Conservation (phyloP, 2,113 vertebrate species). For the Scalopus aquaticus region DNA sequence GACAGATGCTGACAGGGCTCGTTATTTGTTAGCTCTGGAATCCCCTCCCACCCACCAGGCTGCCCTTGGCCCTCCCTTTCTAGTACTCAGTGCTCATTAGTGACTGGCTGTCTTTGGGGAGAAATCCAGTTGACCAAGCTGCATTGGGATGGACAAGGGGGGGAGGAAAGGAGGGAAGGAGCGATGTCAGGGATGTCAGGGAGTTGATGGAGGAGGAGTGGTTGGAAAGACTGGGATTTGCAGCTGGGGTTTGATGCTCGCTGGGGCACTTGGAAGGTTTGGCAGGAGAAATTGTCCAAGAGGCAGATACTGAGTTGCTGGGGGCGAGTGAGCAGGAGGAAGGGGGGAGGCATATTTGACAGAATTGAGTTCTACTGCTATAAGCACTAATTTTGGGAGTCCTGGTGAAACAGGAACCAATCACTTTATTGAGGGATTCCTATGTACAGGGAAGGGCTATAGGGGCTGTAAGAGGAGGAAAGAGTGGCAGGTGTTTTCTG, state of each 20-base stretch:
- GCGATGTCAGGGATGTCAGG: background rate
- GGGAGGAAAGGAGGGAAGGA: background rate
- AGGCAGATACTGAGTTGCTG: background rate
- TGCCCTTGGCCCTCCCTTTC: slow-evolving; percentile 72
- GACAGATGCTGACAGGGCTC: slow-evolving; percentile 79
- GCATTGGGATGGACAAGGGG: background rate
- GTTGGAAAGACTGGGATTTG: background rate
- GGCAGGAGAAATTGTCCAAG: background rate
- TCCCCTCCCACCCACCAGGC: slow-evolving; percentile 70
- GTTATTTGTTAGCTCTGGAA: slow-evolving; percentile 74
- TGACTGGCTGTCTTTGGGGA: slow-evolving; percentile 17
- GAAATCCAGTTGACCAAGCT: background rate
- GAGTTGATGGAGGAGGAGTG: background rate
- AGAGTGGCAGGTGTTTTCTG: background rate
- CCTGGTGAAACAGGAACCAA: background rate
- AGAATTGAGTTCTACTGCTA: background rate
- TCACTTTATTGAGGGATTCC: background rate
- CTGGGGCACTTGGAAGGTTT: background rate
- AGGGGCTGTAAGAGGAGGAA: background rate
- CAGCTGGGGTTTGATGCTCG: background rate
- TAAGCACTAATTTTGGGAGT: background rate
- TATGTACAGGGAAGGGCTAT: background rate
- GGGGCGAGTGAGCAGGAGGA: too few species aligned
- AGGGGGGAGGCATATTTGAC: background rate
- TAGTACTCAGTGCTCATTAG: slow-evolving; percentile 54